These are phyloP conservation scores for Phrixothrix hirtus DNA, from an alignment of 2,888 invertebrate species.

Conservation along the genomic window DNA sequence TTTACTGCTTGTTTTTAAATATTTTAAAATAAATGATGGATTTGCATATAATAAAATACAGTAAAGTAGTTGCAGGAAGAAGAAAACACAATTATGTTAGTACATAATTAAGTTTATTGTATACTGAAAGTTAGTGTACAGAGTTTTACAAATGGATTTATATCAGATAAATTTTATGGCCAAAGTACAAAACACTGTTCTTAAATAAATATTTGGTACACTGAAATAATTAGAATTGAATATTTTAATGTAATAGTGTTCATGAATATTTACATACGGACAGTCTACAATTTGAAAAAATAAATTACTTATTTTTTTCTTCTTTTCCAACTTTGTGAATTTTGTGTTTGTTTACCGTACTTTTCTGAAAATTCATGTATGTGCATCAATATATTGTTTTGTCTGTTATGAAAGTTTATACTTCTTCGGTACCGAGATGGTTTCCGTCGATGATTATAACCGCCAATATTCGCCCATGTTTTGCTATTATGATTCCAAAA, in stretches of 20 bases:
- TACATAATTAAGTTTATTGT: slow-evolving; percentile 13
- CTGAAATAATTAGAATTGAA: no score
- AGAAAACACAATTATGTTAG: slow-evolving; percentile 14
- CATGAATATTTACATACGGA: slow-evolving; percentile 1
- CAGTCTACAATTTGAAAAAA: no score
- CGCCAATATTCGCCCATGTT: slow-evolving; percentile 58
- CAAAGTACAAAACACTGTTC: not conserved
- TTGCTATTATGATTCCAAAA: slow-evolving; percentile 63
- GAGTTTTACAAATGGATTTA: slow-evolving; percentile 3
- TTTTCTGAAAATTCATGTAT: slow-evolving; percentile 51
- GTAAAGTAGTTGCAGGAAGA: no score
- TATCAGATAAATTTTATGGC: not conserved
- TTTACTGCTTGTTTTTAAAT: no score
- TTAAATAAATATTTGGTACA: slow-evolving; percentile 16
- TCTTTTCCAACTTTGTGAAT: slow-evolving; percentile 26
- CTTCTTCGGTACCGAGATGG: no score
- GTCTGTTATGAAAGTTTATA: no score
- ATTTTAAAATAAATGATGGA: not conserved
- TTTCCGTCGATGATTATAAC: slow-evolving; percentile 29
- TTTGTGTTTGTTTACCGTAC: slow-evolving; percentile 42
- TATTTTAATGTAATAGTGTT: no score
- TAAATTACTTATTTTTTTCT: slow-evolving; percentile 19
- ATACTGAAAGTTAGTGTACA: slow-evolving; percentile 16
- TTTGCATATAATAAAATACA: no score
- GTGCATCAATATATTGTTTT: slow-evolving; percentile 27